Conservation (phyloP, 1,140 invertebrate species). For the Melitaea cinxia region DNA sequence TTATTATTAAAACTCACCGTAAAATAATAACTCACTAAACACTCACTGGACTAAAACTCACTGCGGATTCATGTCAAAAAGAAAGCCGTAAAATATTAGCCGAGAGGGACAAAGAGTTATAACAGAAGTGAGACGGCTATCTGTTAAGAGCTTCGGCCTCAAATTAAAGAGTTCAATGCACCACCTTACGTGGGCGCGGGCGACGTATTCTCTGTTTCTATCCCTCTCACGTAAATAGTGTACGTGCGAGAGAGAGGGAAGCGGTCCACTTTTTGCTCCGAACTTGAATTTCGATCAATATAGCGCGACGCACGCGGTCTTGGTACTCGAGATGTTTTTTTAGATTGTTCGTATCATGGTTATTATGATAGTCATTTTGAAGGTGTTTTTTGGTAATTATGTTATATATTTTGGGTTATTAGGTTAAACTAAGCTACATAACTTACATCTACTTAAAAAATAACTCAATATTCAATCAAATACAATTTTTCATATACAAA, state of each 20-base stretch:
- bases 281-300: constrained; percentile 75
- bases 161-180: constrained; percentile 61
- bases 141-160: constrained; percentile 45
- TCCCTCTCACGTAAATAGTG: constrained; percentile 27
- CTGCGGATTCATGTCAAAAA: constrained; percentile 16
- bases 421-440: background rate
- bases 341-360: background rate
- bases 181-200: constrained; percentile 60
- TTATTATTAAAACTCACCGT: too few relatives aligned
- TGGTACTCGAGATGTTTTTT: constrained; percentile 51
- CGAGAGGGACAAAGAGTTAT: constrained; percentile 41
- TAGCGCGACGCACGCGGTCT: constrained; percentile 53
- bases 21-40: too few relatives aligned
- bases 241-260: constrained; percentile 41
- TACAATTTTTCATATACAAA: background rate
- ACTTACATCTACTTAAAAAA: too few relatives aligned
- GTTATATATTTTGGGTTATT: constrained; percentile 11
- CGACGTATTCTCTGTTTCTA: constrained; percentile 41
- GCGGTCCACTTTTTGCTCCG: constrained; percentile 67
- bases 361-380: background rate
- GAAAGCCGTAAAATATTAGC: constrained; percentile 52
- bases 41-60: background rate
- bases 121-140: constrained; percentile 48
- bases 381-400: background rate
- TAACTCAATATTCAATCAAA: background rate